A percentile compares a stretch with the other conserved stretches of the same genome.
Evolutionary conservation across 2,113 vertebrate species (phyloP).

Genomic region (Poeciliopsis retropinna): DNA sequence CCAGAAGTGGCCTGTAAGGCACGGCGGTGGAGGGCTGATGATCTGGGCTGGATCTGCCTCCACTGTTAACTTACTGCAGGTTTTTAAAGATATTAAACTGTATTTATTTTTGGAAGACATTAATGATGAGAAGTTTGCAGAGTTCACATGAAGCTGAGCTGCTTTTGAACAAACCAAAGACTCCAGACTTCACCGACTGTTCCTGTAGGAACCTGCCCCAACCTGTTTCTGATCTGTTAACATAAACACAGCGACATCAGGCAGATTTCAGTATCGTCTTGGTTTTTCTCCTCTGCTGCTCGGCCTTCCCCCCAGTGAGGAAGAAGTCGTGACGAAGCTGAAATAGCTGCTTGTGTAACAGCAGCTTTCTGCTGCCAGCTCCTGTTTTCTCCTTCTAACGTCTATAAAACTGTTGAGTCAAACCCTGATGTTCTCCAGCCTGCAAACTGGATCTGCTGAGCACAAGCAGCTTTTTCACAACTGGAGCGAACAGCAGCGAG

Average conservation of each 20-base stretch:
- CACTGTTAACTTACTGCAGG: too few relatives aligned
- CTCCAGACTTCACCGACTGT: too few relatives aligned
- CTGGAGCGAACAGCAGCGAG: constrained; percentile 18
- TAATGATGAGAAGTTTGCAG: too few relatives aligned
- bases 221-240: not conserved
- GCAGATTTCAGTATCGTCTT: not conserved
- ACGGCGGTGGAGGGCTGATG: too few relatives aligned
- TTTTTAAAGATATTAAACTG: too few relatives aligned
- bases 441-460: not conserved
- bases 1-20: too few relatives aligned
- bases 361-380: constrained; percentile 20
- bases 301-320: not conserved
- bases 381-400: constrained; percentile 1
- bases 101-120: too few relatives aligned
- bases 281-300: not conserved
- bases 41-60: too few relatives aligned
- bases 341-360: constrained; percentile 38
- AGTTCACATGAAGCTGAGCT: too few relatives aligned
- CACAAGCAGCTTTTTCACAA: constrained; percentile 25
- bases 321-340: constrained; percentile 12
- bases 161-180: too few relatives aligned
- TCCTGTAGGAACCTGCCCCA: not conserved
- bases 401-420: constrained; percentile 34
- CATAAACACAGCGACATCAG: not conserved
- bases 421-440: constrained; percentile 29